Evolutionary conservation across 2,113 vertebrate genomes (phyloP).

Genomic region (Trachemys scripta): DNA sequence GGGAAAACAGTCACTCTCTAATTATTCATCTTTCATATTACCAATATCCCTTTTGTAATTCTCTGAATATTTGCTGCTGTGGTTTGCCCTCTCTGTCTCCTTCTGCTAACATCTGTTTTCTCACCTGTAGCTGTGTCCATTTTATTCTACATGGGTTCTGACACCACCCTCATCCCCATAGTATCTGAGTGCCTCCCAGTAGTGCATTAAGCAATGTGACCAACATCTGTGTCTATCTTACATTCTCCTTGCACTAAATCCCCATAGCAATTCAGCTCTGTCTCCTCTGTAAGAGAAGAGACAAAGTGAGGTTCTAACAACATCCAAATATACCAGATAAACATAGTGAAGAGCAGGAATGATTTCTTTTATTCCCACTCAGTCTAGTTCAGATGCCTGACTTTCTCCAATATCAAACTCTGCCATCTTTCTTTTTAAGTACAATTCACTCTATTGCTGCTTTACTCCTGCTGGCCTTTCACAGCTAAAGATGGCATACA

Average conservation of each 20-base stretch:
- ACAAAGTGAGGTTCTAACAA: not conserved
- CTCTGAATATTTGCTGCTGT: not conserved
- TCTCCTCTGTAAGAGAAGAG: not conserved
- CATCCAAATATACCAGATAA: not conserved
- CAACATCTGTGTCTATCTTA: not conserved
- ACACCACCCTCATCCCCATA: not conserved
- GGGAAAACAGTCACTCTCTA: not conserved
- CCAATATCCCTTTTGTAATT: not conserved
- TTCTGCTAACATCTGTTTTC: not conserved
- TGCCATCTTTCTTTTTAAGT: not conserved
- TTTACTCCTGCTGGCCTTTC: not conserved
- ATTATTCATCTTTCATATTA: not conserved
- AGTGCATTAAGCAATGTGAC: not conserved
- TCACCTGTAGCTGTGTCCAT: not conserved
- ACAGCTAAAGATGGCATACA: not conserved
- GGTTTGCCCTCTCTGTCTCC: not conserved
- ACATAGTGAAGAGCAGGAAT: not conserved
- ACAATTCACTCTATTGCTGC: not conserved
- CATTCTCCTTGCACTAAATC: not conserved
- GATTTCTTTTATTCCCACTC: fast-evolving
- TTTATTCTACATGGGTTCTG: not conserved
- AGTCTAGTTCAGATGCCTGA: not conserved
- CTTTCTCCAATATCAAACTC: not conserved
- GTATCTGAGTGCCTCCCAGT: not conserved
- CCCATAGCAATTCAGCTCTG: not conserved